Conservation (phyloP, 2,888 invertebrate species). For the Gari tellinella region DNA sequence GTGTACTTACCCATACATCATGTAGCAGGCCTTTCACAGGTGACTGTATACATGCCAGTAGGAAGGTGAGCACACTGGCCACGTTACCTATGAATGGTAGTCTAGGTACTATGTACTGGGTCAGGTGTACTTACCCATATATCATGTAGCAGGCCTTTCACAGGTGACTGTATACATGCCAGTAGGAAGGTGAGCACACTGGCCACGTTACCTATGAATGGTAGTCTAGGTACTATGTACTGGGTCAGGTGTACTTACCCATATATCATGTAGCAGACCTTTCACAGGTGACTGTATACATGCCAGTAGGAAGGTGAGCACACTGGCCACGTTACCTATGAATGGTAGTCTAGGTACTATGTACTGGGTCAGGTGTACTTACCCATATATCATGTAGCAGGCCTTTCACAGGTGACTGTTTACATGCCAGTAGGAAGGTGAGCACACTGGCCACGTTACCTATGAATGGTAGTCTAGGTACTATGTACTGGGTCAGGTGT, state of each 20-base stretch:
- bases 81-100: slow-evolving; percentile 74
- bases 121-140: slow-evolving; percentile 75
- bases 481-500: too few relatives aligned
- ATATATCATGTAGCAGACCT: slow-evolving; percentile 74
- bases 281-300: slow-evolving; percentile 72
- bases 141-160: slow-evolving; percentile 72
- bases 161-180: slow-evolving; percentile 72
- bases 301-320: slow-evolving; percentile 70
- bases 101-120: too few relatives aligned
- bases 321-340: slow-evolving; percentile 71
- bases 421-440: slow-evolving; percentile 72
- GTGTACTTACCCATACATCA: slow-evolving; percentile 76
- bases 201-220: slow-evolving; percentile 72
- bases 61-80: slow-evolving; percentile 68
- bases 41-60: slow-evolving; percentile 72
- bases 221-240: slow-evolving; percentile 66
- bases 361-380: too few relatives aligned
- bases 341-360: slow-evolving; percentile 69
- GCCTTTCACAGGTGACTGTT: slow-evolving; percentile 69
- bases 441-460: slow-evolving; percentile 71
- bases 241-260: slow-evolving; percentile 74
- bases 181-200: slow-evolving; percentile 71
- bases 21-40: slow-evolving; percentile 71
- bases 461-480: slow-evolving; percentile 69
- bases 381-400: slow-evolving; percentile 79